A percentile compares a stretch with the other conserved stretches of the same genome.
Conservation (phyloP, 2,113 vertebrate species). For the Colistium nudipinnis region DNA sequence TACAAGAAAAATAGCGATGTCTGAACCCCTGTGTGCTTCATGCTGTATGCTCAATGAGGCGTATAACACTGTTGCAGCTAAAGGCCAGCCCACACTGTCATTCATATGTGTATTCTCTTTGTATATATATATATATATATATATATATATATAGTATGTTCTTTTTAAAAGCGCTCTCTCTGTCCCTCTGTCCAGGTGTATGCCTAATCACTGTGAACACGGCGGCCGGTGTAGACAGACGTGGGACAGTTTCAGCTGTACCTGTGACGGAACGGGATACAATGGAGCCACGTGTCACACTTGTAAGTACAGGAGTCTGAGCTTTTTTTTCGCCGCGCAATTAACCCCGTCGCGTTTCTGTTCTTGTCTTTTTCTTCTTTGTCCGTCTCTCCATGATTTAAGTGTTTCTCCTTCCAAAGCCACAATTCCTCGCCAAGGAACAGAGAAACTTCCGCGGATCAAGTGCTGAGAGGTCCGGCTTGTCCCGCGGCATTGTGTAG, state of each 20-base stretch:
- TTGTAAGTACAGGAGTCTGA: slow-evolving; percentile 82
- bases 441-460: slow-evolving; percentile 65
- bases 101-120: too few species aligned
- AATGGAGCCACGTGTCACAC: slow-evolving; percentile 96
- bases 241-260: slow-evolving; percentile 95
- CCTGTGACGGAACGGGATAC: slow-evolving; percentile 93
- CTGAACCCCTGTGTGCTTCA: slow-evolving; percentile 18
- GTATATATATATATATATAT: too few species aligned
- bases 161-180: too few species aligned
- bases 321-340: neutral
- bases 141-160: too few species aligned
- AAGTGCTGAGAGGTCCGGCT: slow-evolving; percentile 48
- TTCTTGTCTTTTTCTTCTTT: slow-evolving; percentile 18
- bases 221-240: slow-evolving; percentile 93
- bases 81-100: too few species aligned
- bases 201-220: slow-evolving; percentile 97
- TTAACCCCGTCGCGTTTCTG: neutral
- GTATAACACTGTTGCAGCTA: neutral
- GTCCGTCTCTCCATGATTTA: slow-evolving; percentile 57
- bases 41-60: neutral
- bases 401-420: slow-evolving; percentile 31
- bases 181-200: slow-evolving; percentile 84
- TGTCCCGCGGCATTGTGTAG: slow-evolving; percentile 24
- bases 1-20: slow-evolving; percentile 23
- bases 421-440: slow-evolving; percentile 48